These are phyloP conservation scores for Tetragonula clypearis DNA, from an alignment of 1,140 invertebrate species.

Conservation along the genomic window DNA sequence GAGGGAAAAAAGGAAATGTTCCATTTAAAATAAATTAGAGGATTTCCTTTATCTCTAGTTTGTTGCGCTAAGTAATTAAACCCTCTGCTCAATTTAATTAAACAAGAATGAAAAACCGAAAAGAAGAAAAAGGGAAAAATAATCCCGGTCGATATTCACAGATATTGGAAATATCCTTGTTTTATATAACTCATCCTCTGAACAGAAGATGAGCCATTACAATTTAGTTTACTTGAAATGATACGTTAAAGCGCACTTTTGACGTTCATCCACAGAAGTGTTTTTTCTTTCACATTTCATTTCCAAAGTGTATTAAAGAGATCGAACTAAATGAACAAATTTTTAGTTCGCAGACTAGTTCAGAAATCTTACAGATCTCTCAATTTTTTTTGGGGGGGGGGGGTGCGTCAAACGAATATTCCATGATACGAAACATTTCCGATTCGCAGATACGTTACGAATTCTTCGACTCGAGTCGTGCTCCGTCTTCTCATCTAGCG, in stretches of 20 bases:
- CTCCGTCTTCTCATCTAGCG: neutral
- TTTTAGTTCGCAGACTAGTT: no score
- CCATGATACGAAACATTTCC: neutral
- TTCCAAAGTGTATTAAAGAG: no score
- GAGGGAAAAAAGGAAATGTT: neutral
- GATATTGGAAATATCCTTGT: neutral
- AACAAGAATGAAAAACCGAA: neutral
- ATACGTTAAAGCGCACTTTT: no score
- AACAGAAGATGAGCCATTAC: neutral
- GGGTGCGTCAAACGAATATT: neutral
- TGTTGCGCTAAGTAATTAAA: constrained; percentile 2
- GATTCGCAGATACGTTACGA: neutral
- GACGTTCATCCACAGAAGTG: no score
- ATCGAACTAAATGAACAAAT: no score
- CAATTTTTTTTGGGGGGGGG: no score
- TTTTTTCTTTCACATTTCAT: no score
- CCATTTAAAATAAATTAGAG: neutral
- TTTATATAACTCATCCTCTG: neutral
- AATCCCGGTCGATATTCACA: no score
- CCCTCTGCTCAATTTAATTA: neutral
- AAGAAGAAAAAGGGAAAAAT: neutral
- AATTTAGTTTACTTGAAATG: no score
- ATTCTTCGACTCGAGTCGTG: neutral
- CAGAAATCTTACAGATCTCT: no score
- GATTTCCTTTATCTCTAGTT: neutral